Evolutionary conservation across 2,113 vertebrate genomes (phyloP).

Genomic region (Motacilla alba): DNA sequence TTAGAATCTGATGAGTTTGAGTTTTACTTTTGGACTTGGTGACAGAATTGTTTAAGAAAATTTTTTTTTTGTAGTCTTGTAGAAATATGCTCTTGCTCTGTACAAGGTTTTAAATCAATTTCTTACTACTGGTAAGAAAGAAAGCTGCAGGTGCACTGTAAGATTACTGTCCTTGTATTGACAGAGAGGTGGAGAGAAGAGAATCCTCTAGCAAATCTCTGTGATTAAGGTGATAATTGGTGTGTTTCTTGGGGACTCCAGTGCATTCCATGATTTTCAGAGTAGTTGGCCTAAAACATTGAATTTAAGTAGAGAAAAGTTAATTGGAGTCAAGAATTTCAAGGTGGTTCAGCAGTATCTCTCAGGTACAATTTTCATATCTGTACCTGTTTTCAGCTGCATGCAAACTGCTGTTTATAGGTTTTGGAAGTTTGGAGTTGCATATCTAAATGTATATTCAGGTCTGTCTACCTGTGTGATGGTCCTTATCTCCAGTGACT

Average conservation of each 20-base stretch:
- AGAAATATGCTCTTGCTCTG: background rate
- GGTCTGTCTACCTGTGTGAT: background rate
- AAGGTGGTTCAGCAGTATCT: background rate
- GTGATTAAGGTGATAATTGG: background rate
- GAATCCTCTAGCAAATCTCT: background rate
- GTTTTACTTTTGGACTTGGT: background rate
- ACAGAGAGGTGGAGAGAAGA: background rate
- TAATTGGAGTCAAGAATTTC: background rate
- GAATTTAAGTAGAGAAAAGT: background rate
- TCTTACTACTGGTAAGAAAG: background rate
- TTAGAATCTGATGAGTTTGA: background rate
- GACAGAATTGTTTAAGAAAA: background rate
- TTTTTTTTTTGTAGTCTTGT: background rate
- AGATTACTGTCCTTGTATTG: background rate
- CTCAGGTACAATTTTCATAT: background rate
- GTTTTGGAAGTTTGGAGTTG: background rate
- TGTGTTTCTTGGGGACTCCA: background rate
- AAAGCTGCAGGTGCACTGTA: background rate
- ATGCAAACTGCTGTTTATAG: background rate
- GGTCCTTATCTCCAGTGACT: background rate
- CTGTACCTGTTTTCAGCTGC: accelerated
- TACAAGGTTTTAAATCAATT: background rate
- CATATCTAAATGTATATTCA: background rate
- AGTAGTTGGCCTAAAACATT: background rate
- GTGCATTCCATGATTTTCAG: background rate